phyloP scores from a whole-genome alignment of 2,797 vertebrate species.

The Cuculus canorus region DNA sequence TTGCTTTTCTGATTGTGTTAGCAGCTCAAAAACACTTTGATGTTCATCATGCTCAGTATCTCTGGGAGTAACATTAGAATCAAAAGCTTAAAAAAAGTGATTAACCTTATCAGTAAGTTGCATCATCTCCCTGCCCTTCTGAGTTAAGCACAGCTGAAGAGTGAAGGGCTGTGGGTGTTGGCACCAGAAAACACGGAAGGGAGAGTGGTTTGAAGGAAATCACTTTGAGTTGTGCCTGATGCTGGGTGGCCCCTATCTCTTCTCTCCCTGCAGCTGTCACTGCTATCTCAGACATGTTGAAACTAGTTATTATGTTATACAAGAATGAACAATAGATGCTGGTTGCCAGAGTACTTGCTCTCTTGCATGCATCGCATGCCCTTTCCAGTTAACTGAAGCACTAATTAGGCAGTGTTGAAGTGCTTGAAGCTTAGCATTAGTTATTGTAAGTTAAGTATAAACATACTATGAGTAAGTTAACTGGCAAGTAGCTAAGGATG shows the following conservation, averaged over 20 bases:
- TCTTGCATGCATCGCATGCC: not conserved
- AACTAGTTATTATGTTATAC: not conserved
- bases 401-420: slow-evolving; percentile 4
- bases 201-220: slow-evolving; percentile 4
- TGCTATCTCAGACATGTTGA: not conserved
- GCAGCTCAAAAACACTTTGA: not conserved
- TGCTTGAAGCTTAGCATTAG: not conserved
- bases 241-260: not conserved
- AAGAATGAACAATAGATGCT: slow-evolving; percentile 16
- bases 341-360: slow-evolving; percentile 2
- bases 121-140: not conserved
- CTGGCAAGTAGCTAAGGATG: not conserved
- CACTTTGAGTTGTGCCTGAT: not conserved
- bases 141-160: not conserved
- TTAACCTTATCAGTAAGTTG: not conserved
- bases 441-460: not conserved
- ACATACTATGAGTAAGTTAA: not conserved
- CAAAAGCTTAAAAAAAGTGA: not conserved
- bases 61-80: not conserved
- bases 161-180: not conserved
- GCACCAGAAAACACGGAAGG: not conserved
- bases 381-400: not conserved
- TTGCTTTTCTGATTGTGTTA: not conserved
- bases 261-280: not conserved
- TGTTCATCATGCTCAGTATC: not conserved